Percentiles rank a stretch among this genome's conserved stretches.
Evolutionary conservation across 1,140 invertebrate genomes (phyloP).

Genomic region (Ips typographus): DNA sequence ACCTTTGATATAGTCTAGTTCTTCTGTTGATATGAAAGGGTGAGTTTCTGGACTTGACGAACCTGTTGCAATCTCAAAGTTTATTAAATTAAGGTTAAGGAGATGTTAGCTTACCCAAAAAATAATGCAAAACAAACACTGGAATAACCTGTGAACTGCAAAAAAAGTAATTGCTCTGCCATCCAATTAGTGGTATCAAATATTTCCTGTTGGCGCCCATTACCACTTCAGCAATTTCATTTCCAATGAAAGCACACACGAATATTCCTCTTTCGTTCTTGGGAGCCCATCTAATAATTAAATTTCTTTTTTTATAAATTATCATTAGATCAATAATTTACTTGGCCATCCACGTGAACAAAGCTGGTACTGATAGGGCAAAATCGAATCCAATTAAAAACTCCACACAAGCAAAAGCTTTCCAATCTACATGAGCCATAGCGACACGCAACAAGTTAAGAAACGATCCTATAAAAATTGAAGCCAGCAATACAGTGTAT

Average conservation of each 20-base stretch:
- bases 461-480: no score
- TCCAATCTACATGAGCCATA: no score
- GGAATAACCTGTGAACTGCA: neutral
- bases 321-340: neutral
- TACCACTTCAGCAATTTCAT: neutral
- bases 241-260: neutral
- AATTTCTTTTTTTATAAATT: neutral
- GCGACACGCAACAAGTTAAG: no score
- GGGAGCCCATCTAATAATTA: neutral
- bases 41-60: no score
- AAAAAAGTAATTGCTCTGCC: neutral
- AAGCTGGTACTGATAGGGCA: neutral
- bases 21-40: no score
- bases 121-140: neutral
- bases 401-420: neutral
- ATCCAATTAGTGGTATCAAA: neutral
- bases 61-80: no score
- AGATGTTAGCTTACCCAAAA: neutral
- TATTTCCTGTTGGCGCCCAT: neutral
- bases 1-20: no score
- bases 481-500: no score
- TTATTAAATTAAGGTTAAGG: no score
- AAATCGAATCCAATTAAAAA: neutral
- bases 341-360: neutral
- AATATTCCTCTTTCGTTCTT: neutral